Base-by-base conservation (phyloP, 1,140 invertebrate species). In the Lepeophtheirus salmonis region DNA sequence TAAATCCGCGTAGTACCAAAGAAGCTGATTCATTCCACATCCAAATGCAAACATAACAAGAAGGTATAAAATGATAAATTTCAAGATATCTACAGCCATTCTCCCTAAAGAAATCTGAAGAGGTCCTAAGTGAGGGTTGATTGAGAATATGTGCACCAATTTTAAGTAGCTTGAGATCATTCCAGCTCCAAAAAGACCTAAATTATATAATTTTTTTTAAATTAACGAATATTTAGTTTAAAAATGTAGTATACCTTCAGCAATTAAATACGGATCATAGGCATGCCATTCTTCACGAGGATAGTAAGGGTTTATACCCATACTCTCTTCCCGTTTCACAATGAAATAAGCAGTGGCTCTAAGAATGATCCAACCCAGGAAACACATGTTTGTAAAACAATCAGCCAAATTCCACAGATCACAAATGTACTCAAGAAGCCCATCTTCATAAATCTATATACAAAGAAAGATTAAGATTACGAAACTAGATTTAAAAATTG, bases 381-480 rank as follows among this genome's bases (percentile, higher is more conserved):
- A 97, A 65, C 96, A 86, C 63, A 82, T 78, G 70, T 95, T 94
- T 16, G 88, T 91, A 64, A 94, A 83, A 67, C 94, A 95, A 70
- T 97, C 92, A 2, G 96, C 83, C 64, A 95, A 88, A 69, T 97
- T 97, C 92, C 92, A 97, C 61, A 95, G 78, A 72, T 97, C 90
- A 52, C 80, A 81, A 24, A 91, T 75, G 67, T 96, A 97, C 50
- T 91, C 86, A 24, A 83, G 69, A n/a, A 95, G 67, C 0, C 91
- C 91, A 62, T 83, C 84, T 0, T 80, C 76, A 82, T 57, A 57
- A 12, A 57, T 21, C 30, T 41, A n/a, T n/a, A 41, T 10, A 10
- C 6, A n/a, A 10, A 10, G 30, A 41, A 10, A 41, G 30, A 41
- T 41, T 41, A 41, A 41, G n/a, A n/a, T n/a, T n/a, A n/a, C n/a